Percentiles rank a stretch among this genome's conserved stretches.
These are phyloP conservation scores for Brachionus asplanchnoidis DNA, from an alignment of 1,140 invertebrate species.

Conservation along the genomic window DNA sequence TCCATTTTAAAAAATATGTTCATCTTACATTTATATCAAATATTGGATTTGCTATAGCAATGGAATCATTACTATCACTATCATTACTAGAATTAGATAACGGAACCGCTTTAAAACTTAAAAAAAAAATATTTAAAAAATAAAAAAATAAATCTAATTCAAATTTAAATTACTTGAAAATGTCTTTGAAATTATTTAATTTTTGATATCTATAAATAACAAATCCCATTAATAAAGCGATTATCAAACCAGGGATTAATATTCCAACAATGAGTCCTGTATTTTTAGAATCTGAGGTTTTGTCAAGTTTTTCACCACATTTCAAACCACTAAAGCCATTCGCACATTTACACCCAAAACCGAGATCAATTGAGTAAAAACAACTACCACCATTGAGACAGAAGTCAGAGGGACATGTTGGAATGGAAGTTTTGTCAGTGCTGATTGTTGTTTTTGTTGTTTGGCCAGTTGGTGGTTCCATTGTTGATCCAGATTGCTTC, in stretches of 20 bases:
- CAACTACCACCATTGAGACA: conserved; percentile 27
- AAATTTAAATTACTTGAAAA: conserved; percentile 10
- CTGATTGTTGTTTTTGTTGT: background rate
- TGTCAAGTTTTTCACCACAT: conserved; percentile 45
- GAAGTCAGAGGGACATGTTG: background rate
- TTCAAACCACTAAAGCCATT: conserved; percentile 48
- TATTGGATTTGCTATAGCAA: conserved; percentile 21
- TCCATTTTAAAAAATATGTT: background rate
- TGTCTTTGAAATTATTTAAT: background rate
- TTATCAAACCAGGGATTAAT: conserved; percentile 3
- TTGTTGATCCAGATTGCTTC: background rate
- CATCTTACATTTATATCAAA: conserved; percentile 28
- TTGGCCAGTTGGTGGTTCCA: background rate
- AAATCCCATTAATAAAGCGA: background rate
- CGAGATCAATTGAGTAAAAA: conserved; percentile 45
- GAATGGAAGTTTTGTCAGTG: background rate
- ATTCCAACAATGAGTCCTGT: background rate
- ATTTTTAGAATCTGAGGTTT: background rate
- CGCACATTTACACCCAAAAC: conserved; percentile 49
- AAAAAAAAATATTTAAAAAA: background rate
- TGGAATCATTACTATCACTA: background rate
- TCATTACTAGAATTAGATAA: background rate
- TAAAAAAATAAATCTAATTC: background rate
- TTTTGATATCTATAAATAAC: conserved; percentile 15
- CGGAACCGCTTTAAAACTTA: background rate